These are phyloP conservation scores for Dryadula phaetusa DNA, from an alignment of 2,888 invertebrate species.

Conservation along the genomic window DNA sequence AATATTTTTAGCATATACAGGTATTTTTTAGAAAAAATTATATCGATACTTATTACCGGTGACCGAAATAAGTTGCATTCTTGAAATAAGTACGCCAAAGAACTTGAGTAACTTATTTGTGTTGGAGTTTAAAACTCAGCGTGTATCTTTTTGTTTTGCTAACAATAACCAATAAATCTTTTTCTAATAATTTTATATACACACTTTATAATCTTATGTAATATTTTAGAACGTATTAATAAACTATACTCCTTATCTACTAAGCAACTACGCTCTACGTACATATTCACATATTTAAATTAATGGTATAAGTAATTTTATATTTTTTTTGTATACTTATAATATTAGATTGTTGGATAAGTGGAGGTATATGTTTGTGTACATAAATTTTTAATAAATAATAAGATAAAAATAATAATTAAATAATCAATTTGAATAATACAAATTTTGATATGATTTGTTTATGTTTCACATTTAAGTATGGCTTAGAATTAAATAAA, in stretches of 20 bases:
- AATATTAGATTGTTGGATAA: no score
- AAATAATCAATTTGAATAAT: no score
- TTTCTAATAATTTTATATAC: not conserved
- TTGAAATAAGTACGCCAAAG: constrained; percentile 27
- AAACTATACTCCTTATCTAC: no score
- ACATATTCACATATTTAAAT: no score
- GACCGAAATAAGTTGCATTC: constrained; percentile 30
- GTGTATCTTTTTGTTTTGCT: constrained; percentile 25
- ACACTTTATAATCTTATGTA: not conserved
- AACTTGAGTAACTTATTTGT: constrained; percentile 27
- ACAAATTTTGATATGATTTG: not conserved
- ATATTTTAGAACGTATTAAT: no score
- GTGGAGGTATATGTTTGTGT: no score
- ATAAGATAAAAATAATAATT: no score
- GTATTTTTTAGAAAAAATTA: constrained; percentile 5
- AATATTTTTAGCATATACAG: not conserved
- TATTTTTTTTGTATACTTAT: no score
- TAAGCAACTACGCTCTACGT: no score
- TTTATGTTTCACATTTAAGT: not conserved
- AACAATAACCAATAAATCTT: constrained; percentile 23
- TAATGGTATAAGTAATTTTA: no score
- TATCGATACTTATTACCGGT: constrained; percentile 23
- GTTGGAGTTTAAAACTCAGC: constrained; percentile 28
- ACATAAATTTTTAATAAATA: no score
- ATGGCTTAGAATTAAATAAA: not conserved